Base-by-base conservation (phyloP, 1,140 invertebrate species). In the Megathymus violae region DNA sequence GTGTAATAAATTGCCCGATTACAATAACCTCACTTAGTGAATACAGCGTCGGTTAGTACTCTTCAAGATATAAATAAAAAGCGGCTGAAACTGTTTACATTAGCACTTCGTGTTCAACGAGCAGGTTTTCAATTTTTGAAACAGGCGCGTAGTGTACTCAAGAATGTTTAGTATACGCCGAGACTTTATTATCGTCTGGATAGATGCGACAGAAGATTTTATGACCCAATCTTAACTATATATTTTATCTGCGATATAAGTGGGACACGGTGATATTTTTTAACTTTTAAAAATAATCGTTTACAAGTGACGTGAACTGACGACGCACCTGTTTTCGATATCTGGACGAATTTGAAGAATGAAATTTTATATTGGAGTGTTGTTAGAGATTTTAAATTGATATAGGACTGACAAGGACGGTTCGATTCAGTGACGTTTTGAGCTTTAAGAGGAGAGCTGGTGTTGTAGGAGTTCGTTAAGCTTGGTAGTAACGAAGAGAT, bases 381-480 rank as follows among this genome's bases (percentile, higher is more conserved):
- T 50, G 7, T 50, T 50, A 10, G 19, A 15, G 11, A 19, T 40
- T 52, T 10, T 36, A 19, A 52, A 52, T 41, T 14, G 11, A 38
- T 41, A 40, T 25, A 9, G 13, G 25, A 52, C 52, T 54, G 46
- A 36, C 34, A 64, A 67, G 51, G 47, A 52, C 16, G 34, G 36
- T 41, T 22, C 22, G 22, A 13, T 41, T 41, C 51, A 40, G 38
- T 54, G 19, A 38, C 62, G 56, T 46, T 73, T 80, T 82, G 72
- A 81, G 81, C 79, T 80, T 77, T 78, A 52, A 75, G 71, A 71
- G 59, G 67, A 73, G 59, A 70, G 76, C 66, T 64, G 62, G 62
- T 67, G 75, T 62, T 71, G 76, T 76, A 68, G 67, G 74, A 64
- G 67, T 52, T 40, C 19, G 19, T 13, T 41, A 25, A 43, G 25